phyloP scores from a whole-genome alignment of 2,113 vertebrate genomes.

The Callaeas wilsoni region DNA sequence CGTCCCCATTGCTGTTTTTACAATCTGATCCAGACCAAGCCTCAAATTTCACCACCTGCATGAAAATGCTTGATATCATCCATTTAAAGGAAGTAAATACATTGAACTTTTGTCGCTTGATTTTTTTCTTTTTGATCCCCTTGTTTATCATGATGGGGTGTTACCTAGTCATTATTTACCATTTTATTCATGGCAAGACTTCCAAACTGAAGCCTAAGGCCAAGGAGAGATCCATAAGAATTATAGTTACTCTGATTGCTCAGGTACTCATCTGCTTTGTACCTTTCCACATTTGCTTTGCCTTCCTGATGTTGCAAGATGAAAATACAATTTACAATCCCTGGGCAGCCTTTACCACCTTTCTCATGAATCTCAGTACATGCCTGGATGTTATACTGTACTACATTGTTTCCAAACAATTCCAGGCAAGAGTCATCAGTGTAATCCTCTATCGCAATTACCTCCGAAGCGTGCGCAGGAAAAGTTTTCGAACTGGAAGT shows the following conservation, averaged over 20 bases:
- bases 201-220: conserved; percentile 94
- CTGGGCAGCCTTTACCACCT: conserved; percentile 89
- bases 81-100: conserved; percentile 78
- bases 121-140: conserved; percentile 90
- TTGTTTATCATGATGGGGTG: conserved; percentile 90
- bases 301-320: conserved; percentile 76
- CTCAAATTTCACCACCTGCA: conserved; percentile 83
- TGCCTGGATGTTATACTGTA: conserved; percentile 94
- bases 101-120: conserved; percentile 82
- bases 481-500: conserved; percentile 84
- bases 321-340: conserved; percentile 65
- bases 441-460: conserved; percentile 96
- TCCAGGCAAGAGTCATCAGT: conserved; percentile 94
- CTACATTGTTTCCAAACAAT: conserved; percentile 97
- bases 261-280: conserved; percentile 91
- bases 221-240: conserved; percentile 92
- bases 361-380: conserved; percentile 94
- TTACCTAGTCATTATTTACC: conserved; percentile 87
- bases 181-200: conserved; percentile 83
- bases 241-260: conserved; percentile 88
- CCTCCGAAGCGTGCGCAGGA: conserved; percentile 88
- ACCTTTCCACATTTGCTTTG: conserved; percentile 88
- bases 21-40: conserved; percentile 77
- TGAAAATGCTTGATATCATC: conserved; percentile 87
- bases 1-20: conserved; percentile 79